Evolutionary conservation across 2,797 vertebrate genomes (phyloP), one percentile per base, ranked within the genome.

Genomic region (Chromis chromis): DNA sequence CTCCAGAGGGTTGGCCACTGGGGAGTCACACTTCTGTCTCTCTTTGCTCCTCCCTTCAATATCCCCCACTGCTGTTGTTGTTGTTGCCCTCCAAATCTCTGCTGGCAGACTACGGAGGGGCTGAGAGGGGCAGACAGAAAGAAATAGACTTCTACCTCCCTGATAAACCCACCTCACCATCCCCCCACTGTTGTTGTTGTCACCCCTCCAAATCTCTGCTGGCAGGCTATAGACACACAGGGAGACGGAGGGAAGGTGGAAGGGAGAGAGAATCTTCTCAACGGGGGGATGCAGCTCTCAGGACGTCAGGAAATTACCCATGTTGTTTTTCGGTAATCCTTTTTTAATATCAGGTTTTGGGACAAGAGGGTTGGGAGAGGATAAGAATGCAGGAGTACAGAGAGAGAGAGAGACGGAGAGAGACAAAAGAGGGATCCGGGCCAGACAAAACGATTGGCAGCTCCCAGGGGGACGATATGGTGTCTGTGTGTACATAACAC

Each of bases 261-360:
- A 40, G 66, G 46, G 27, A 66, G 76, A 46, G 81, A 79, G 82
- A 87, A 59, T 73, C 25, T 57, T 85, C 70, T 59, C 80, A 33
- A 77, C 75, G 61, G 83, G 82, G 74, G 71, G 13, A 75, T 25
- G n/a, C 8, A 61, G 79, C 85, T 88, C 83, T 85, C 66, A 76
- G 79, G 83, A 81, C 7, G 71, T 82, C 86, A 91, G 91, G 91
- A 94, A 91, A 92, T 91, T 85, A 76, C 78, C 83, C 78, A 81
- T 78, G 90, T 90, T 89, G 83, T 89, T 92, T 91, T 78, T 70
- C 50, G 4, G 78, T 94, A 91, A 94, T 94, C 93, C 90, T 64
- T 93, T 92, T 91, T 92, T 93, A 93, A 95, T 93, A 92, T 93
- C 86, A 82, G 88, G 86, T 83, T 91, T 91, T 84, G 65, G 82